These are phyloP conservation scores for Mobula hypostoma DNA, from an alignment of 2,113 vertebrate species.

Conservation along the genomic window DNA sequence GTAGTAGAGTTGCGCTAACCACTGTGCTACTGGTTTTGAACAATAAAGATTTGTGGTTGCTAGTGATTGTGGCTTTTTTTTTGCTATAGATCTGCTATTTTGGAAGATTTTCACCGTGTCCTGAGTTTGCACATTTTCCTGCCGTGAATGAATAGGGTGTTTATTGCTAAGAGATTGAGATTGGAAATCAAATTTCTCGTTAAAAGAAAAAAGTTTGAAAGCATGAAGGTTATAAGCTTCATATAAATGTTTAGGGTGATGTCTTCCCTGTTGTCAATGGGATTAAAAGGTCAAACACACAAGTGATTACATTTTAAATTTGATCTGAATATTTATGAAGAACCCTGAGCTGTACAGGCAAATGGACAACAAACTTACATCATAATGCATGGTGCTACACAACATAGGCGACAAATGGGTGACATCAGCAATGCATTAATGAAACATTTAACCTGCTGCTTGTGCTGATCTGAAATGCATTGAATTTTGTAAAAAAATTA, in stretches of 20 bases:
- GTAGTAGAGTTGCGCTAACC: too few species aligned
- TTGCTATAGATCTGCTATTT: too few species aligned
- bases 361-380: not conserved
- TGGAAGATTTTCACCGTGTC: not conserved
- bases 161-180: not conserved
- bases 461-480: not conserved
- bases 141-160: not conserved
- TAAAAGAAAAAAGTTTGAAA: not conserved
- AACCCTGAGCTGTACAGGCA: not conserved
- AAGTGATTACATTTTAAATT: not conserved
- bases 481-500: not conserved
- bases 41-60: too few species aligned
- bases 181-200: not conserved
- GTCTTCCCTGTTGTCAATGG: not conserved
- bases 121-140: not conserved
- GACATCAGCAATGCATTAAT: not conserved
- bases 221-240: not conserved
- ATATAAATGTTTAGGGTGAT: not conserved
- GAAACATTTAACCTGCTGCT: not conserved
- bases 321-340: slow-evolving; percentile 16
- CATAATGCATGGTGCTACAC: not conserved
- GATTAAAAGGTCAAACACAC: not conserved
- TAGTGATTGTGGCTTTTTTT: too few species aligned
- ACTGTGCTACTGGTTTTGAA: too few species aligned
- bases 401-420: not conserved